Evolutionary conservation across 2,797 vertebrate species (phyloP).

Genomic region (Peromyscus melanophrys): DNA sequence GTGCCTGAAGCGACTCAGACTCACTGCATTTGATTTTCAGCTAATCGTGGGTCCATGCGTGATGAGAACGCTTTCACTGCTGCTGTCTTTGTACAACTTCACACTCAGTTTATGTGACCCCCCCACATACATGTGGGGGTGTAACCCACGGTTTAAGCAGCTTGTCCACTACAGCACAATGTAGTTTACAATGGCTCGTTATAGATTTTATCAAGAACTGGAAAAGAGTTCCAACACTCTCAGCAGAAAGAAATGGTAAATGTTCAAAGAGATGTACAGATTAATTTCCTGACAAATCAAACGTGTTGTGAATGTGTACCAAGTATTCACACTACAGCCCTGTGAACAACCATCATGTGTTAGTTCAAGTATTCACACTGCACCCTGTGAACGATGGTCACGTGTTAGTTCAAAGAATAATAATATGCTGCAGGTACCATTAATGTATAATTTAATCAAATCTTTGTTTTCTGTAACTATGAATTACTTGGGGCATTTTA

Average conservation of each 20-base stretch:
- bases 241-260: not conserved
- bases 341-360: not conserved
- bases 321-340: not conserved
- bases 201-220: not conserved
- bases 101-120: not conserved
- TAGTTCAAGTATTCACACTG: not conserved
- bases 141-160: not conserved
- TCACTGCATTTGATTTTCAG: not conserved
- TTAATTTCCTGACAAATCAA: not conserved
- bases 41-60: not conserved
- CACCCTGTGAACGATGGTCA: not conserved
- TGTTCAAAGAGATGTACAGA: not conserved
- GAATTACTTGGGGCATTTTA: not conserved
- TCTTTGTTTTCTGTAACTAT: constrained; percentile 2
- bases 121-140: not conserved
- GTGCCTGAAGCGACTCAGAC: not conserved
- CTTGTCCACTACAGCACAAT: not conserved
- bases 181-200: not conserved
- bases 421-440: not conserved
- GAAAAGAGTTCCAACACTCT: not conserved
- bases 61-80: not conserved
- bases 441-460: constrained; percentile 27
- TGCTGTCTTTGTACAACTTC: not conserved
- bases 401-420: not conserved
- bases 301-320: not conserved